Percentiles rank a stretch among this genome's conserved stretches.
phyloP scores from a whole-genome alignment of 2,888 invertebrate genomes.

The Geotrupes spiniger region DNA sequence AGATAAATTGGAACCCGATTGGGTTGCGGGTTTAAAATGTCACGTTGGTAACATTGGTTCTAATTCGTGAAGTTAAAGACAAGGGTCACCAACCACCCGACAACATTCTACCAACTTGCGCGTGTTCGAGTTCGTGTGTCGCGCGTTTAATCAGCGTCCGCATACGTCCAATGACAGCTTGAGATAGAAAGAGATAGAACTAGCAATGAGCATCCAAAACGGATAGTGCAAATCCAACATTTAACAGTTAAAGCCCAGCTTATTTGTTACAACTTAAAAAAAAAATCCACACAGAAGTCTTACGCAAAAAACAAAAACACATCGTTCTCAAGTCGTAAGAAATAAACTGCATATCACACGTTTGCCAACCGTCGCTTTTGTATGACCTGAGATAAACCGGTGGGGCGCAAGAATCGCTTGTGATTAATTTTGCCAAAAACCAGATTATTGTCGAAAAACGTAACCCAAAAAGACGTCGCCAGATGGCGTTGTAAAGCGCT shows the following conservation, averaged over 20 bases:
- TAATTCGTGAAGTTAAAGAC: too few species aligned
- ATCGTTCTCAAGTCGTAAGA: conserved; percentile 23
- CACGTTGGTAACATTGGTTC: too few species aligned
- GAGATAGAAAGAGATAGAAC: conserved; percentile 41
- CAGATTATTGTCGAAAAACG: too few species aligned
- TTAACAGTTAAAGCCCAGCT: conserved; percentile 45
- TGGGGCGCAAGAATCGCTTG: too few species aligned
- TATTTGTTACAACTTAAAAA: conserved; percentile 36
- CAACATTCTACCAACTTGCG: not conserved
- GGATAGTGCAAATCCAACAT: conserved; percentile 43
- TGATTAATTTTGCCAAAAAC: too few species aligned
- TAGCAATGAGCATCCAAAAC: conserved; percentile 34
- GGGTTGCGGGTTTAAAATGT: too few species aligned
- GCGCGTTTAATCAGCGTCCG: conserved; percentile 22
- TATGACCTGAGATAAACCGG: not conserved
- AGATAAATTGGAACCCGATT: too few species aligned
- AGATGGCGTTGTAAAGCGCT: too few species aligned
- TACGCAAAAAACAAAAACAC: conserved; percentile 6
- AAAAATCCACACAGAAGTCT: conserved; percentile 16
- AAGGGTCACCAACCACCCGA: too few species aligned
- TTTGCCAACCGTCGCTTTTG: conserved; percentile 31
- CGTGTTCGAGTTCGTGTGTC: not conserved
- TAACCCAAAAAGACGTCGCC: too few species aligned
- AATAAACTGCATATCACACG: conserved; percentile 40
- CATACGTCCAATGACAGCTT: conserved; percentile 40